Evolutionary conservation across 2,113 vertebrate species (phyloP), one percentile per base, ranked within the genome.

Genomic region (Erythrocercus mccallii): DNA sequence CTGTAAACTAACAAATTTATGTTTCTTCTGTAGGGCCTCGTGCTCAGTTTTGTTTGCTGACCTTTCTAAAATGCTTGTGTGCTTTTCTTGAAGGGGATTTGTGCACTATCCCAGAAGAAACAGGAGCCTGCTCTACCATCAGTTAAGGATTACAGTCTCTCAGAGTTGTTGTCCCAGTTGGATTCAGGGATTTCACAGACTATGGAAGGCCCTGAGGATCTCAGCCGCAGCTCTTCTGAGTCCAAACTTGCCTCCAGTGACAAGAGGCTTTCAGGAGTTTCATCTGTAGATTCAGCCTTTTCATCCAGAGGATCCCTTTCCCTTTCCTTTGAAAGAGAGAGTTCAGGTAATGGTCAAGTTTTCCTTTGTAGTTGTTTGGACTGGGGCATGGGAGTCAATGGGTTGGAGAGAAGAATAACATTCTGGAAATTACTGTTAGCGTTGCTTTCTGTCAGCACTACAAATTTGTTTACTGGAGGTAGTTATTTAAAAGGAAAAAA

Each of bases 291-390:
- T 95, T 99, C 99, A 0, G 99, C 99, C 76, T 99, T 99, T 95
- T 99, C 99, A 31, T 99, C 99, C 40, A 98, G 99, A 85, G 99
- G 99, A 66, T 99, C 99, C 1, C 98, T 99, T 94, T 99, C 99
- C 1, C 96, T 99, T 80, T 99, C 99, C 5, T 99, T 99, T 77
- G 99, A 99, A 95, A 99, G 98, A 73, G 99, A 99, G 92, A 98
- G 97, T 95, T 98, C 98, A 11, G 96, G 97, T 7, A 98, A 92
- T n/a, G 98, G 98, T 99, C 97, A 98, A 97, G 5, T 23, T 60
- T 83, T 77, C 21, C 37, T 44, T 73, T 35, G 44, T 77, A 62
- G 70, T 80, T 88, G 37, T 92, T 71, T 69, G 30, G 30, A 68
- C 27, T 50, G 64, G 56, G 54, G 37, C 54, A 56, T 81, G 76